Base-by-base conservation (phyloP, 2,888 invertebrate genomes). In the Calliopum simillimum region DNA sequence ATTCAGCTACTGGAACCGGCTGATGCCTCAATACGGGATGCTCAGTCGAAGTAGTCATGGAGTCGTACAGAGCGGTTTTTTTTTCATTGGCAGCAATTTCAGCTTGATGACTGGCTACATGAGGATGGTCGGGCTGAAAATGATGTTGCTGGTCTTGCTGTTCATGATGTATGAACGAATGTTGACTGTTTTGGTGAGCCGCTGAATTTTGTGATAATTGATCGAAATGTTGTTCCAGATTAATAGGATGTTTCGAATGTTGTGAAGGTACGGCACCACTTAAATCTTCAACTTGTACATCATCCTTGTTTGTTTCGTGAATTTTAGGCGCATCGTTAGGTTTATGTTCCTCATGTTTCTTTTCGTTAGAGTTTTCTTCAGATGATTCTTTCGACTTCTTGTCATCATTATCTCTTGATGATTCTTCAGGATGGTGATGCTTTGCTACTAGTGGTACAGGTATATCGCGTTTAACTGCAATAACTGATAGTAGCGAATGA, bases 381-480 rank as follows among this genome's bases (percentile, higher is more conserved):
- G 51, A 51, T 19, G 16, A 16, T 72, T 65, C n/a, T n/a, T n/a
- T n/a, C n/a, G n/a, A n/a, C n/a, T n/a, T n/a, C 62, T 12, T 21
- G 53, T 33, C 55, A 2, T 19, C 61, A 11, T 69, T 53, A 56
- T 74, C 71, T 13, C 71, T 70, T 13, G 70, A 23, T 49, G 78
- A 73, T 13, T 74, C 74, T 14, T 75, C 75, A 13, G 74, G 75
- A 68, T 76, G 76, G 3, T 74, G 71, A 21, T 76, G 68, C 56
- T 77, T 79, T 0, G 80, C 73, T 51, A 79, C 77, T 16, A 82
- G 80, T 51, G 83, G 84, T 33, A 83, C 83, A n/a, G 84, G 82
- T 73, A 83, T 81, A 51, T 83, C 83, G n/a, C 83, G 82, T 67
- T 79, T 76, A 25, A 65, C 70, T 25, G 47, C 68, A 33, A 8